Conservation (phyloP, 2,888 invertebrate genomes). For the Hipparchia semele region DNA sequence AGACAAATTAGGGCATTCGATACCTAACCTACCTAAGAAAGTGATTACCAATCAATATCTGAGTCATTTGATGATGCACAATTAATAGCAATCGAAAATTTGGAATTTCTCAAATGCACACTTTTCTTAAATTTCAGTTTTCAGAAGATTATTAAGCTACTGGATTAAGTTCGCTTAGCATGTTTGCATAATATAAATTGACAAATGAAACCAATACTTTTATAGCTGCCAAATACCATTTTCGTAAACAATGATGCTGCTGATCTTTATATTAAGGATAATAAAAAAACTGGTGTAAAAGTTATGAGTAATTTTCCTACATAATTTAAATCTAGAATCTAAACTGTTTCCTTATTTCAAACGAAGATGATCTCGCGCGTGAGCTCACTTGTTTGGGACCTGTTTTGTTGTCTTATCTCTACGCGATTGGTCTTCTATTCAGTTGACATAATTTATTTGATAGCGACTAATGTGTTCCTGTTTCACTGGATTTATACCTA, state of each 20-base stretch:
- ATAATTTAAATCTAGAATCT: background rate
- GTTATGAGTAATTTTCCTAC: background rate
- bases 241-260: too few relatives aligned
- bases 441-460: constrained; percentile 39
- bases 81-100: too few relatives aligned
- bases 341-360: constrained; percentile 9
- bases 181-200: too few relatives aligned
- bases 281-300: background rate
- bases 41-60: background rate
- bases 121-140: too few relatives aligned
- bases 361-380: background rate
- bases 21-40: background rate
- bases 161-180: too few relatives aligned
- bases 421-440: constrained; percentile 19
- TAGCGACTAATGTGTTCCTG: constrained; percentile 39
- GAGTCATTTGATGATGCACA: background rate
- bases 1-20: background rate
- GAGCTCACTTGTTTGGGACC: constrained; percentile 27
- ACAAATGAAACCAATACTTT: too few relatives aligned
- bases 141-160: too few relatives aligned
- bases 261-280: background rate
- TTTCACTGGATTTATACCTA: constrained; percentile 33
- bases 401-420: constrained; percentile 30
- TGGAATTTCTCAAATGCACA: too few relatives aligned
- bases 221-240: too few relatives aligned